These are phyloP conservation scores for Phyllostomus discolor DNA, from an alignment of 2,113 vertebrate genomes.

Conservation along the genomic window DNA sequence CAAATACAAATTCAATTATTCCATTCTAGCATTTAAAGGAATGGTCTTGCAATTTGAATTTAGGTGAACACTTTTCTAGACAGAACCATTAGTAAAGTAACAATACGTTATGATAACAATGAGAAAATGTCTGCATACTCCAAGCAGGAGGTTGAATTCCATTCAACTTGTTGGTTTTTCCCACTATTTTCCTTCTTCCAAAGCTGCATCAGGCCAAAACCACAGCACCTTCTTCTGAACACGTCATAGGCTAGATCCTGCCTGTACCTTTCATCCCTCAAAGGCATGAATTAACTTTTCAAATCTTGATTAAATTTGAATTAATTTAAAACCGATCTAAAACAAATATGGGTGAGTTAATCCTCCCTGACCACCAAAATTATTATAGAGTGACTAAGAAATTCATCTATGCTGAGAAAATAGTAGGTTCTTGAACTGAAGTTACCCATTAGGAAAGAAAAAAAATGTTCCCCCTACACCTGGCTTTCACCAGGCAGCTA, in stretches of 20 bases:
- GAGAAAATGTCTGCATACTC: neutral
- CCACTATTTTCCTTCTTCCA: neutral
- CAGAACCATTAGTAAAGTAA: neutral
- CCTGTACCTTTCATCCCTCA: neutral
- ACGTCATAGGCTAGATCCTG: neutral
- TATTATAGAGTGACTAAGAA: neutral
- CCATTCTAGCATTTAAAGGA: neutral
- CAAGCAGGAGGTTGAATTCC: neutral
- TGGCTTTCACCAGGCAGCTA: constrained; percentile 42
- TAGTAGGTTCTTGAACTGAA: neutral
- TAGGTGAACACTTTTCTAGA: neutral
- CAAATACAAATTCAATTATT: neutral
- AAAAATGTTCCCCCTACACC: neutral
- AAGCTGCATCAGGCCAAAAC: neutral
- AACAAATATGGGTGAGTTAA: neutral
- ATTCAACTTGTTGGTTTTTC: neutral
- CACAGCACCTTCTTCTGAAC: neutral
- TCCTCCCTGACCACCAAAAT: neutral
- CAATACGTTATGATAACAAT: neutral
- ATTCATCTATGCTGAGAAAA: neutral
- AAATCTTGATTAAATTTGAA: constrained; percentile 18
- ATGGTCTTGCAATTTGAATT: neutral
- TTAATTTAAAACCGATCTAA: neutral
- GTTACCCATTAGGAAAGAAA: neutral
- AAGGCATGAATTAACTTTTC: neutral